Evolutionary conservation across 92 coral and sea anemone genomes (phyloP).

Genomic region (Phenganax marumi): DNA sequence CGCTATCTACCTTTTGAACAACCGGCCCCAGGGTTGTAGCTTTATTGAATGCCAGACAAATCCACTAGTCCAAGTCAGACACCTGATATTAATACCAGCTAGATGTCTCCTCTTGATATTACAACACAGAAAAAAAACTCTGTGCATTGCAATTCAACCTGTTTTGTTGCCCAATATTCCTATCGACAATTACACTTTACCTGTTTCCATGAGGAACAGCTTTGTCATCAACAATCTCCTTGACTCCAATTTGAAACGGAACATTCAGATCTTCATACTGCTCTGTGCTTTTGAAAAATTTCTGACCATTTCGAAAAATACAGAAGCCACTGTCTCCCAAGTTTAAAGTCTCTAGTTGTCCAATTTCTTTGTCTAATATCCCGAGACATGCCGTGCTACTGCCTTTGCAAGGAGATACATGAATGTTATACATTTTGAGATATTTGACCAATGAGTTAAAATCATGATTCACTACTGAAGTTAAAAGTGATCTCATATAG

Average conservation of each 20-base stretch:
- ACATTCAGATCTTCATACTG: constrained; percentile 20
- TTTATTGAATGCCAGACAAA: too few species aligned
- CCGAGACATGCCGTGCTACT: constrained; percentile 41
- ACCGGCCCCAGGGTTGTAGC: too few species aligned
- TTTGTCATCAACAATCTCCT: constrained; percentile 35
- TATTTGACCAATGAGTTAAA: not conserved
- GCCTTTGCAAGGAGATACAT: not conserved
- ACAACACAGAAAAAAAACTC: too few species aligned
- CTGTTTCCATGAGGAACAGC: constrained; percentile 41
- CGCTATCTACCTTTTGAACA: too few species aligned
- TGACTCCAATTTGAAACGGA: constrained; percentile 36
- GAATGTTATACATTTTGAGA: not conserved
- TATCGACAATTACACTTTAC: not conserved
- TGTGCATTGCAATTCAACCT: not conserved
- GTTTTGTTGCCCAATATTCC: not conserved
- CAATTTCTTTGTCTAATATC: constrained; percentile 35
- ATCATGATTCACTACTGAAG: not conserved
- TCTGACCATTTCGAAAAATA: constrained; percentile 38
- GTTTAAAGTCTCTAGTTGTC: constrained; percentile 30
- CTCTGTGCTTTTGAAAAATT: constrained; percentile 29
- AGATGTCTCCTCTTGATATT: too few species aligned
- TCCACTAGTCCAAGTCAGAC: too few species aligned
- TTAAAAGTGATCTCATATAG: too few species aligned
- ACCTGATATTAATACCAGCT: too few species aligned
- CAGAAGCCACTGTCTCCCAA: constrained; percentile 44